A percentile compares a stretch with the other conserved stretches of the same genome.
phyloP scores from a whole-genome alignment of 1,140 invertebrate species.

The Oncopodura yosiiana region DNA sequence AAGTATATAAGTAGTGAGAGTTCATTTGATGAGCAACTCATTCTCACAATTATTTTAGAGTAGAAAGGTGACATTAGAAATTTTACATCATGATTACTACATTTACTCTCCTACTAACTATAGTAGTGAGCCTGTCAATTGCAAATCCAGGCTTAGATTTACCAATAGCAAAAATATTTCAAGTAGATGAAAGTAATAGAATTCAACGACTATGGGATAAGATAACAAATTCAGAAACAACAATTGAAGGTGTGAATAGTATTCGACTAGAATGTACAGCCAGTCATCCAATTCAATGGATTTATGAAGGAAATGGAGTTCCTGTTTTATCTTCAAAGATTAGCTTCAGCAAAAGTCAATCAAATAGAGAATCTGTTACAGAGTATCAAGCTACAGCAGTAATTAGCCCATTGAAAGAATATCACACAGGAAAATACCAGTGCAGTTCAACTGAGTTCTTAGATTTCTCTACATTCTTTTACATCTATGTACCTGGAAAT shows the following conservation, averaged over 20 bases:
- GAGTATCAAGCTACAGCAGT: conserved; percentile 15
- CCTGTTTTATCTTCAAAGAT: conserved; percentile 18
- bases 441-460: conserved; percentile 17
- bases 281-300: conserved; percentile 24
- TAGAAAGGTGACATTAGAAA: too few relatives aligned
- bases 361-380: conserved; percentile 1
- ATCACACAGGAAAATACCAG: conserved; percentile 29
- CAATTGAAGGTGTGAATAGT: conserved; percentile 20
- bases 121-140: too few relatives aligned
- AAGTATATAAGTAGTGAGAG: too few relatives aligned
- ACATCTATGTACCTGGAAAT: conserved; percentile 30
- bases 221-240: conserved; percentile 10
- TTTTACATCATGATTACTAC: too few relatives aligned
- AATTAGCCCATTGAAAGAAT: conserved; percentile 25
- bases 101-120: too few relatives aligned
- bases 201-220: conserved; percentile 5
- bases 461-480: conserved; percentile 12
- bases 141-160: background rate
- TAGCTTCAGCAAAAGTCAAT: background rate
- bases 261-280: conserved; percentile 27
- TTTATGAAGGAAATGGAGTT: conserved; percentile 29
- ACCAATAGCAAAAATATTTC: conserved; percentile 12
- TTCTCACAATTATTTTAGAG: too few relatives aligned
- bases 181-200: conserved; percentile 19
- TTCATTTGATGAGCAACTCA: too few relatives aligned